These are phyloP conservation scores for Athripsodes cinereus DNA, from an alignment of 2,888 invertebrate species.

Conservation along the genomic window DNA sequence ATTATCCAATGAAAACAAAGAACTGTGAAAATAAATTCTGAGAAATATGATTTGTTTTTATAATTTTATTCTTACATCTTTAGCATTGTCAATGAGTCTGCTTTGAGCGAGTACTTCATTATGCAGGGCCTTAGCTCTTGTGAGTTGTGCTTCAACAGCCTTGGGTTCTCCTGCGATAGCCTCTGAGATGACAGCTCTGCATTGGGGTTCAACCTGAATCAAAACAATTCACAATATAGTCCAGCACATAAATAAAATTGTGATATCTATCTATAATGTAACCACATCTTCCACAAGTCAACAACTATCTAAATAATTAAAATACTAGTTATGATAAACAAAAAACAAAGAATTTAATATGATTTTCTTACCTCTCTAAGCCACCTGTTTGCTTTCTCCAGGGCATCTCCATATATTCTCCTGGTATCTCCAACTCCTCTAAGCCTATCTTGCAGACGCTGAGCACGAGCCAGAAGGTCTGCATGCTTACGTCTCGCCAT, in stretches of 20 bases:
- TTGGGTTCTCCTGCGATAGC: conserved; percentile 82
- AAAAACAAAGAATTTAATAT: no score
- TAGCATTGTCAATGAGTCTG: conserved; percentile 77
- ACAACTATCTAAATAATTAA: no score
- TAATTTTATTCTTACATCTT: conserved; percentile 57
- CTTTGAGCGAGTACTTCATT: conserved; percentile 84
- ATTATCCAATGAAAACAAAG: no score
- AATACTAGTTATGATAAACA: no score
- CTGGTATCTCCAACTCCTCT: conserved; percentile 63
- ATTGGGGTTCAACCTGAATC: conserved; percentile 59
- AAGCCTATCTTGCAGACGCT: conserved; percentile 74
- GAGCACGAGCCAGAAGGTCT: conserved; percentile 76
- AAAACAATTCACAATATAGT: neutral
- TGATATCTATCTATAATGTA: no score
- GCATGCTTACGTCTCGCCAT: conserved; percentile 73
- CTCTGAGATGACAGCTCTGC: conserved; percentile 70
- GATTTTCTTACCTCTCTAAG: conserved; percentile 62
- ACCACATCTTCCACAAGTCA: no score
- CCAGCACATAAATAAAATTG: neutral
- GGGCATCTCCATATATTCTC: conserved; percentile 66
- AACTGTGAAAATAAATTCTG: no score
- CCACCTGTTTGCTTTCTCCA: conserved; percentile 78
- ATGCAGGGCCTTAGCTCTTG: conserved; percentile 75
- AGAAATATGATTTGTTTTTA: no score
- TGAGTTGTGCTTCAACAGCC: conserved; percentile 80